Conservation (phyloP, 2,113 vertebrate genomes). For the Tetrao urogallus region DNA sequence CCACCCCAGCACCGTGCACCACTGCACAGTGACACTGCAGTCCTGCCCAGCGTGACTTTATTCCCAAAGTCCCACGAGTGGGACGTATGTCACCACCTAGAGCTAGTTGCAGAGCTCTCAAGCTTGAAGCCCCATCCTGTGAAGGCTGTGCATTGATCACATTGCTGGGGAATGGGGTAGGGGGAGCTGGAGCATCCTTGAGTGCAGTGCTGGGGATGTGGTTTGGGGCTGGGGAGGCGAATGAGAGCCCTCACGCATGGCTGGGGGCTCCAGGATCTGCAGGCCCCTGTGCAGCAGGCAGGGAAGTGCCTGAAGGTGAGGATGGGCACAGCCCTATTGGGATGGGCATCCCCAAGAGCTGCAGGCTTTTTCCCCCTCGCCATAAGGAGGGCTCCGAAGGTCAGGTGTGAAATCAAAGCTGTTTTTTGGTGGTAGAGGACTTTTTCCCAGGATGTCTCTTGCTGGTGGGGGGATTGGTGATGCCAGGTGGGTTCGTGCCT, state of each 20-base stretch:
- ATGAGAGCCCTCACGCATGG: rapidly evolving
- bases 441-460: not conserved
- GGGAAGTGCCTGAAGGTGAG: not conserved
- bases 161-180: rapidly evolving
- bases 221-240: not conserved
- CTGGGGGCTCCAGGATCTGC: rapidly evolving
- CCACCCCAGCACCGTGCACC: not conserved
- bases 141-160: not conserved
- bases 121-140: not conserved
- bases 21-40: rapidly evolving
- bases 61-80: not conserved
- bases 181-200: not conserved
- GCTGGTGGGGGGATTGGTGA: not conserved
- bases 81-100: not conserved
- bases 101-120: not conserved
- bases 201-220: not conserved
- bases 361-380: not conserved
- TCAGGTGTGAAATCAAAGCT: not conserved
- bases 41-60: not conserved
- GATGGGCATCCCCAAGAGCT: not conserved
- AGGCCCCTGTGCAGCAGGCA: not conserved
- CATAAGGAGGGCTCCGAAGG: rapidly evolving
- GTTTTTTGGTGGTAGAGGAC: rapidly evolving
- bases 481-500: not conserved
- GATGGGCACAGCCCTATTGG: not conserved